These are phyloP conservation scores for Ormyrus labotus DNA, from an alignment of 2,888 invertebrate species.

Conservation along the genomic window DNA sequence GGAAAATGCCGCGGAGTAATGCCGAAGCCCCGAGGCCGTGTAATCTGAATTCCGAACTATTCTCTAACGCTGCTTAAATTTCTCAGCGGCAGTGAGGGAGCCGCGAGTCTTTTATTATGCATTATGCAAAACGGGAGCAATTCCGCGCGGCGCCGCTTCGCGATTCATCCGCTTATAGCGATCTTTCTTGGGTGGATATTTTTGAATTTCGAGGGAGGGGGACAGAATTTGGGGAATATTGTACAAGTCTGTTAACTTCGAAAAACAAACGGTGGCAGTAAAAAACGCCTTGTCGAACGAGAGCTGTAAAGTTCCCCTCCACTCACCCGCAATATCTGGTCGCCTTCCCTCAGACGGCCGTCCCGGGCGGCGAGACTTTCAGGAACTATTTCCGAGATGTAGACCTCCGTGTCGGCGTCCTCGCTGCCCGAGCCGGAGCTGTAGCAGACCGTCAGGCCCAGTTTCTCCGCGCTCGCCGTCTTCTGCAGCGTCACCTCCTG, in stretches of 20 bases:
- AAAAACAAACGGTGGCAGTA: no score
- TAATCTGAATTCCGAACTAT: constrained; percentile 21
- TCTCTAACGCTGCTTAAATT: not conserved
- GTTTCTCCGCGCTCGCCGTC: constrained; percentile 79
- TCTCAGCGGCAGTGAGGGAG: not conserved
- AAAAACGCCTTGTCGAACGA: no score
- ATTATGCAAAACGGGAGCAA: constrained; percentile 21
- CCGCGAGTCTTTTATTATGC: constrained; percentile 19
- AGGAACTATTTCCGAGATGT: constrained; percentile 81
- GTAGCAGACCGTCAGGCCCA: constrained; percentile 84
- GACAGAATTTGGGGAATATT: no score
- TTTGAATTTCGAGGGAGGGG: no score
- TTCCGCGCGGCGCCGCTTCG: no score
- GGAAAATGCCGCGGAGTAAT: not conserved
- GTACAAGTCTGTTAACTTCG: no score
- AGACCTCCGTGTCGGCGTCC: constrained; percentile 81
- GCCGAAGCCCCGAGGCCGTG: not conserved
- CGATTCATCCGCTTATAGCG: no score
- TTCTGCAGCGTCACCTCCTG: constrained; percentile 83
- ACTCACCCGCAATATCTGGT: constrained; percentile 80
- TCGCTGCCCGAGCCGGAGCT: constrained; percentile 79
- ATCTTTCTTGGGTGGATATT: no score
- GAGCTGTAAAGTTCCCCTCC: not conserved
- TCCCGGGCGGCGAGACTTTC: constrained; percentile 80
- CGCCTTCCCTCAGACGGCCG: constrained; percentile 80